A percentile compares a stretch with the other conserved stretches of the same genome.
These are phyloP conservation scores for Thinocorus orbignyianus DNA, from an alignment of 2,113 vertebrate species.

Conservation along the genomic window DNA sequence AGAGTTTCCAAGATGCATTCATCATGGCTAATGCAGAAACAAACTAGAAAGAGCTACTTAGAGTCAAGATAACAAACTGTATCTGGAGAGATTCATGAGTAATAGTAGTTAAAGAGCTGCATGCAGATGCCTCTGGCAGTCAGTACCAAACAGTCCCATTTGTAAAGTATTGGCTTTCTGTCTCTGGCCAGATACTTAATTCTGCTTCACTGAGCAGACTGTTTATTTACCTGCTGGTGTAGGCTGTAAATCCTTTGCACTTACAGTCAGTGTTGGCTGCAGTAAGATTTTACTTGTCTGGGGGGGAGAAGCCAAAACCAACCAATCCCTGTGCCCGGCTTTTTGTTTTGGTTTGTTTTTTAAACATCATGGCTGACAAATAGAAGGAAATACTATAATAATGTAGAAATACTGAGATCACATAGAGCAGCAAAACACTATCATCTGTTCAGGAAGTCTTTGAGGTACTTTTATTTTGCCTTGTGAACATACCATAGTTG, in stretches of 20 bases:
- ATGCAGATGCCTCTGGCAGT: conserved; percentile 48
- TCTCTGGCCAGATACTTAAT: conserved; percentile 58
- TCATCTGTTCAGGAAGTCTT: conserved; percentile 10
- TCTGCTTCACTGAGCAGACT: conserved; percentile 40
- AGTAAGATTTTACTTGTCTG: conserved; percentile 17
- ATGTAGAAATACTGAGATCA: neutral
- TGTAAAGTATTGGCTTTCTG: conserved; percentile 73
- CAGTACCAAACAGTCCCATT: conserved; percentile 13
- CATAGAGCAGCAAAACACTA: neutral
- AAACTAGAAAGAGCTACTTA: conserved; percentile 44
- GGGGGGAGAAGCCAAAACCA: neutral
- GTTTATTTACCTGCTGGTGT: conserved; percentile 64
- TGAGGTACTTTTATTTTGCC: neutral
- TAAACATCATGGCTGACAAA: neutral
- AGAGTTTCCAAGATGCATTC: conserved; percentile 50
- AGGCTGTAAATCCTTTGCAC: conserved; percentile 53
- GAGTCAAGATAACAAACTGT: conserved; percentile 48
- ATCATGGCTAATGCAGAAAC: conserved; percentile 56
- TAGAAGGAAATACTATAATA: neutral
- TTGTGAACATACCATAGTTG: neutral
- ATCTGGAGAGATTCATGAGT: conserved; percentile 49
- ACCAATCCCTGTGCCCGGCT: neutral
- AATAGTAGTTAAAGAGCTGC: conserved; percentile 35
- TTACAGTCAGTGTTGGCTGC: conserved; percentile 22
- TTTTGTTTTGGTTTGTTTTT: neutral